Evolutionary conservation across 2,797 vertebrate species (phyloP), one percentile per base, ranked within the genome.

Genomic region (Carapus acus): DNA sequence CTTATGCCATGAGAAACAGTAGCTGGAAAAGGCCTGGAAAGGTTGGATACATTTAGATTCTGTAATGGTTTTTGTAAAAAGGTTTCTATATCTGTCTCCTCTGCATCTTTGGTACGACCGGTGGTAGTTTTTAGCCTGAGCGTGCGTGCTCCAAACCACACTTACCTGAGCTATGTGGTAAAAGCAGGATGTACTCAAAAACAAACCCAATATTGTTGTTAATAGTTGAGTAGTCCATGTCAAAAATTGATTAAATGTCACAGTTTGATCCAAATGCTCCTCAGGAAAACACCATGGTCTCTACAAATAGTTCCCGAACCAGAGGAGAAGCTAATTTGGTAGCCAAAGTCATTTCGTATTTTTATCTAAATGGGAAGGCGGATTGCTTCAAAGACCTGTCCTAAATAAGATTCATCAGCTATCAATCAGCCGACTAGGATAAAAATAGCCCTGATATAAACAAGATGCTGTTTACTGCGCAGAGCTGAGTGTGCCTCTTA

Each of bases 401-500:
- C 76, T 78, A 73, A 77, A 69, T 83, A 74, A 63, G 46, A 69
- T 42, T 41, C 33, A 52, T 54, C 66, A 62, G 62, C 50, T 54
- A 63, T 76, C 74, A 77, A 63, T 75, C 73, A 65, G 51, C 49
- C 43, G 8, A 57, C 29, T 58, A 24, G 51, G 11, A 50, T 82
- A 73, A 63, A 67, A 81, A 80, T 76, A 76, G 56, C 22, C 53
- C 31, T 56, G 15, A 15, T 74, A 74, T 76, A 75, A 62, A 67
- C 69, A 73, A 68, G 63, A 53, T 43, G 57, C 41, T 65, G 65
- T 73, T 79, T 73, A 43, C 58, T 19, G 62, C 65, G 57, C 52
- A 50, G 57, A 48, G 67, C 61, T 51, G 68, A 59, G 34, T 64
- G 69, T 34, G 71, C 68, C 70, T 46, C 61, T 78, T 77, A 65